Evolutionary conservation across 2,113 vertebrate genomes (phyloP), one percentile per base, ranked within the genome.

Genomic region (Hyaena hyaena): DNA sequence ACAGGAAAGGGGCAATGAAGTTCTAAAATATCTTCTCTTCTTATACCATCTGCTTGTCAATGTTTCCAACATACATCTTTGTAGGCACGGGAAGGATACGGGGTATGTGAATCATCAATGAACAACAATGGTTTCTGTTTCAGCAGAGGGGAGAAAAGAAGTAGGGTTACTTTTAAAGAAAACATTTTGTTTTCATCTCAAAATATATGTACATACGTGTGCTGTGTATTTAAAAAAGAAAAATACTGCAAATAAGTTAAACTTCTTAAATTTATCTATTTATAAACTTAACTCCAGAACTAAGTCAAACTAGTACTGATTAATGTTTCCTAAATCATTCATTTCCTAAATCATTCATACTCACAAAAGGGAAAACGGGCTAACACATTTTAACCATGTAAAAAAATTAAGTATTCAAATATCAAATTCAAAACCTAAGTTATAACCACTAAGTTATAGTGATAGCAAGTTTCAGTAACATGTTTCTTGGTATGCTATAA

Each of bases 391-490:
- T 85, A 88, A 88, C 65, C 77, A 96, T 73, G 24, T 88, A 17
- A 91, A 96, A 90, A 86, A 93, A 65, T 15, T 79, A 77, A 88
- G 2, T 66, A 71, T 91, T 93, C 94, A 91, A 74, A 73, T 92
- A 84, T 43, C 55, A 92, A 65, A 73, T 85, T 71, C 84, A 48
- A 92, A 96, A 88, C 58, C 58, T 61, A 61, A 61, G 58, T 61
- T 24, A 61, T 61, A 61, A 61, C 63, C 50, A 73, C 65, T 28
- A 85, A 79, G 63, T 10, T n/a, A 17, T 31, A 84, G 9, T 19
- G 45, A 92, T 8, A 84, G 77, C 35, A 88, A 94, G 63, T 84
- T 94, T 92, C 77, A n/a, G 28, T 84, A 93, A 66, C 88, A 89
- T 31, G 66, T 61, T 89, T 84, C 24, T 61, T 88, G 45, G 77